A percentile compares a stretch with the other conserved stretches of the same genome.
These are phyloP conservation scores for Chaenocephalus aceratus DNA, from an alignment of 2,113 vertebrate genomes.

Conservation along the genomic window DNA sequence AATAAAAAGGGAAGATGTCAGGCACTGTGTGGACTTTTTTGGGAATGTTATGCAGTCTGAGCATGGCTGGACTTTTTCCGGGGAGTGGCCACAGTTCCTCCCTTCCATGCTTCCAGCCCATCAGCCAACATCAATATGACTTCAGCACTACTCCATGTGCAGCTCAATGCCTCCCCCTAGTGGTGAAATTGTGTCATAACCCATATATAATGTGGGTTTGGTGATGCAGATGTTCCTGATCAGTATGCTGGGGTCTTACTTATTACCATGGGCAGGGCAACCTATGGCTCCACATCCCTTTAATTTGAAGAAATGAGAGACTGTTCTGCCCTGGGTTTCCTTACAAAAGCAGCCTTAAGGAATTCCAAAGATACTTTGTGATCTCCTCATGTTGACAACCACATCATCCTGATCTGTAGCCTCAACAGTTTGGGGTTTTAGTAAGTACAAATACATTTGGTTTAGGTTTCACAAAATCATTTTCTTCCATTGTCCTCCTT, in stretches of 20 bases:
- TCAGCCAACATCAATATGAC: constrained; percentile 62
- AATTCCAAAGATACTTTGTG: background rate
- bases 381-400: background rate
- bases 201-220: background rate
- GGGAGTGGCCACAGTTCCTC: constrained; percentile 66
- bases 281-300: background rate
- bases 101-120: constrained; percentile 41
- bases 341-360: background rate
- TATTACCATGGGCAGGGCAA: constrained; percentile 6
- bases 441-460: background rate
- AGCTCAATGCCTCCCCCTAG: constrained; percentile 58
- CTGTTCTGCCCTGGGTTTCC: background rate
- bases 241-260: constrained; percentile 8
- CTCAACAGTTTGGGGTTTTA: background rate
- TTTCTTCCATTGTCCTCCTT: constrained; percentile 12
- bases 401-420: background rate
- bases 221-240: constrained; percentile 27
- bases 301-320: constrained; percentile 36
- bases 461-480: background rate
- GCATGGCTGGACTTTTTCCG: constrained; percentile 50
- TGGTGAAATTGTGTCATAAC: constrained; percentile 29
- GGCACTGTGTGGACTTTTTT: constrained; percentile 62
- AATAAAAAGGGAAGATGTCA: constrained; percentile 38
- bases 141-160: background rate
- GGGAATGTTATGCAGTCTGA: constrained; percentile 65